phyloP scores from a whole-genome alignment of 2,113 vertebrate species.

The Neopipo cinnamomea region DNA sequence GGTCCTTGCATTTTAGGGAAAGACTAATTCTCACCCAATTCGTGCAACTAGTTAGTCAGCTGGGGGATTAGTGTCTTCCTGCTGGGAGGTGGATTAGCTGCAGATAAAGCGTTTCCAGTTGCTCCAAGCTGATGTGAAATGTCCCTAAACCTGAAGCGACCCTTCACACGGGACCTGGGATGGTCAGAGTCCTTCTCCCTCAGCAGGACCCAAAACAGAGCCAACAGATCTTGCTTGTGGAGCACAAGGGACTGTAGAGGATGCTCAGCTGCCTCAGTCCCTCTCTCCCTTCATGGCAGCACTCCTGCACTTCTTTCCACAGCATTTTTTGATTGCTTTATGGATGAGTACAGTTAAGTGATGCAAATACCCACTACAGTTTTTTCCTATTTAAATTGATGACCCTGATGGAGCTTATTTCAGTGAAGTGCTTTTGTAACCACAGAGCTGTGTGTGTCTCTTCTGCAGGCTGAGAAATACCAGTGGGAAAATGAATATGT shows the following conservation, averaged over 20 bases:
- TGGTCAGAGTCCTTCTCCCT: not conserved
- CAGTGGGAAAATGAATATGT: not conserved
- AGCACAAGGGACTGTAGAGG: accelerated
- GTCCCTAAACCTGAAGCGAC: accelerated
- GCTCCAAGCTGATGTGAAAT: not conserved
- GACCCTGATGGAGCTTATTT: not conserved
- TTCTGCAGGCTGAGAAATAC: not conserved
- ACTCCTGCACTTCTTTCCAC: not conserved
- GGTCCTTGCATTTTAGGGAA: not conserved
- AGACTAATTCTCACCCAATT: not conserved
- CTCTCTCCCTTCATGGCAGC: not conserved
- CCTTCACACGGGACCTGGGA: accelerated
- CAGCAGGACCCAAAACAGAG: accelerated
- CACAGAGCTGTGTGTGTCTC: accelerated
- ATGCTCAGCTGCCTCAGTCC: not conserved
- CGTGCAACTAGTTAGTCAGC: not conserved
- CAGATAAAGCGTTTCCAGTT: not conserved
- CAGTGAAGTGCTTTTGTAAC: not conserved
- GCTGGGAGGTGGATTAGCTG: not conserved
- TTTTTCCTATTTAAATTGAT: not conserved
- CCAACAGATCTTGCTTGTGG: not conserved
- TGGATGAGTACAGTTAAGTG: not conserved
- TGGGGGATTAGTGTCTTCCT: not conserved
- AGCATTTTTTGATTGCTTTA: not conserved
- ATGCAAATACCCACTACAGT: not conserved